Conservation (phyloP, 2,888 invertebrate species). For the Eupithecia abbreviata region DNA sequence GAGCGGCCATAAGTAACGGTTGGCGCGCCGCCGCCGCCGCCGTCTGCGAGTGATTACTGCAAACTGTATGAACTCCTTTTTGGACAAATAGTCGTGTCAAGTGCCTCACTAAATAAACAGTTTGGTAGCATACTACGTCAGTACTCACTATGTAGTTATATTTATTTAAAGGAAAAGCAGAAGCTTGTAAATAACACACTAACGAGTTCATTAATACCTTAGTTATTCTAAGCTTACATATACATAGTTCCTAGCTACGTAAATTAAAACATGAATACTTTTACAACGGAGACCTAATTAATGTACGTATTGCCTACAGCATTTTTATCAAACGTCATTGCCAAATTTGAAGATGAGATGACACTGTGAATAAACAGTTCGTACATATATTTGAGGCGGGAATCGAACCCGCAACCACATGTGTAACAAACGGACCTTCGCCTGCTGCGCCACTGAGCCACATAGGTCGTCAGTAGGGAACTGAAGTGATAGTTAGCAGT, state of each 20-base stretch:
- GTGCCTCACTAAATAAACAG: neutral
- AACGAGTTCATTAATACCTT: no score
- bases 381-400: no score
- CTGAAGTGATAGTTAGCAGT: no score
- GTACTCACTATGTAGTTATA: no score
- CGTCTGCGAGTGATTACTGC: conserved; percentile 41
- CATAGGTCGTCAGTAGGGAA: no score
- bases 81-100: conserved; percentile 19
- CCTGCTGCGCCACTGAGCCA: no score
- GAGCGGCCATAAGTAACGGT: conserved; percentile 80
- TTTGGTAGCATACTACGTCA: neutral
- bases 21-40: conserved; percentile 54
- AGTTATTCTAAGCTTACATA: no score
- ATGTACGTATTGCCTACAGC: neutral
- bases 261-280: neutral
- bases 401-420: no score
- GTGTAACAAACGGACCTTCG: no score
- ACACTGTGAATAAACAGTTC: neutral
- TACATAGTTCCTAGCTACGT: neutral
- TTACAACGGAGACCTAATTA: neutral
- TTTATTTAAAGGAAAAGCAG: no score
- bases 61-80: conserved; percentile 35
- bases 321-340: neutral
- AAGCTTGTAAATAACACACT: no score
- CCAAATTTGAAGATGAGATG: neutral